Evolutionary conservation across 1,140 invertebrate genomes (phyloP).

Genomic region (Belonocnema kinseyi): DNA sequence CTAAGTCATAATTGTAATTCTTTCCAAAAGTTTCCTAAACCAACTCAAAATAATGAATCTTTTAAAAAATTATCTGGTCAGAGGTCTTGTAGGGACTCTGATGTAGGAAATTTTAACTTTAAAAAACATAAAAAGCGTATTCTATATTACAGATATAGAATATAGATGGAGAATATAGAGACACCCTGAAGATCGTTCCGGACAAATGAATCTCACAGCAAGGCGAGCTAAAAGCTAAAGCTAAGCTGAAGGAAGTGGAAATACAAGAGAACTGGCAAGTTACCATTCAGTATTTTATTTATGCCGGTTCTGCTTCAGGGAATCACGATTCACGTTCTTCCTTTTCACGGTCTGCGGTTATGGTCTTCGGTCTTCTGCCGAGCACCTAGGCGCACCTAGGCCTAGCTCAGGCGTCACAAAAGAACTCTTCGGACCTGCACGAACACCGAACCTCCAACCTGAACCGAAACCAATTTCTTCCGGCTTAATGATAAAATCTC

Average conservation of each 20-base stretch:
- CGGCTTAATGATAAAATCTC: constrained; percentile 1
- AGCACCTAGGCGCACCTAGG: too few relatives aligned
- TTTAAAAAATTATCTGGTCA: too few relatives aligned
- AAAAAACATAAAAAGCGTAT: neutral
- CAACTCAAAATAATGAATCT: too few relatives aligned
- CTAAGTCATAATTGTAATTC: too few relatives aligned
- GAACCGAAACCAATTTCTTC: neutral
- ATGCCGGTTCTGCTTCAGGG: constrained; percentile 21
- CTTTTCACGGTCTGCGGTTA: constrained; percentile 33
- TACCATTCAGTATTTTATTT: constrained; percentile 30
- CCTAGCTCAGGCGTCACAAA: neutral
- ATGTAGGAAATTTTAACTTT: neutral
- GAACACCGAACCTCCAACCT: neutral
- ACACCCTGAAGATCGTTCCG: neutral
- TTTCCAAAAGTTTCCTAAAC: too few relatives aligned
- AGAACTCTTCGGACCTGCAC: neutral
- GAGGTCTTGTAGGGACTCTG: too few relatives aligned
- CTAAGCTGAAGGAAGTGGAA: constrained; percentile 4
- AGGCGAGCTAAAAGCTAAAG: neutral
- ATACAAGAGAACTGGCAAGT: neutral
- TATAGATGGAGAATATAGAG: neutral
- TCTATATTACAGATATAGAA: neutral
- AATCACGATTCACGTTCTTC: constrained; percentile 37
- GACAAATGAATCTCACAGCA: constrained; percentile 18
- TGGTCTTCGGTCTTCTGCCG: too few relatives aligned